Base-by-base conservation (phyloP, 1,140 invertebrate genomes). In the Panagrolaimus sp. region DNA sequence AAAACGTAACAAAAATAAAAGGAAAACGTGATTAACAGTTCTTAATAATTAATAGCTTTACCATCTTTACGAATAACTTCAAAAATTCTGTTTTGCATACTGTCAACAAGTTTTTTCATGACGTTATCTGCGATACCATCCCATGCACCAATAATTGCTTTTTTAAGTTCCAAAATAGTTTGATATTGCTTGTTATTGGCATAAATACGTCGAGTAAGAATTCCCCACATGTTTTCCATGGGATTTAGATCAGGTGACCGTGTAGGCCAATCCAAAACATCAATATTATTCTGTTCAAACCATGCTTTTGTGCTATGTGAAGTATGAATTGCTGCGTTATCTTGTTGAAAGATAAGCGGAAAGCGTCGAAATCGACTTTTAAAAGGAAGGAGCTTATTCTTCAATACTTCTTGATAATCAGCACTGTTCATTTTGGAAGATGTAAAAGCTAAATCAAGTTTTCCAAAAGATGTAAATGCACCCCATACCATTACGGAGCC, bases 211-310 rank as follows among this genome's bases (percentile, higher is more conserved):
- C 75, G 67, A 43, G 52, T 21, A 0, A 78, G 38, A 3, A 76
- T 66, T 66, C 83, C 80, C 78, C 81, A 85, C 17, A 84, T 10
- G 72, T 84, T 82, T 71, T 84, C 79, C 15, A 84, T 84, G 9
- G 79, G 77, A 73, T 84, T 86, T 6, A 85, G 65, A 73, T 84
- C 83, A 7, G 84, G 83, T 67, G 73, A 79, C 62, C 67, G 45
- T 46, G 83, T 78, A 77, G 84, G 83, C 78, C 83, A 85, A 32
- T 64, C 5, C 63, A 73, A 1, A 9, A 63, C 38, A n/a, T 44
- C 43, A 0, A 75, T 79, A 65, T 74, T 72, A 21, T 68, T 10
- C 26, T n/a, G 10, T 10, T 62, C 8, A 43, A 73, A 64, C 65
- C 63, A 69, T 12, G 38, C 7, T 14, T 1, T 28, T 14, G 62